Percentiles rank a stretch among this genome's conserved stretches.
Evolutionary conservation across 2,888 invertebrate species (phyloP).

Genomic region (Boloria selene): DNA sequence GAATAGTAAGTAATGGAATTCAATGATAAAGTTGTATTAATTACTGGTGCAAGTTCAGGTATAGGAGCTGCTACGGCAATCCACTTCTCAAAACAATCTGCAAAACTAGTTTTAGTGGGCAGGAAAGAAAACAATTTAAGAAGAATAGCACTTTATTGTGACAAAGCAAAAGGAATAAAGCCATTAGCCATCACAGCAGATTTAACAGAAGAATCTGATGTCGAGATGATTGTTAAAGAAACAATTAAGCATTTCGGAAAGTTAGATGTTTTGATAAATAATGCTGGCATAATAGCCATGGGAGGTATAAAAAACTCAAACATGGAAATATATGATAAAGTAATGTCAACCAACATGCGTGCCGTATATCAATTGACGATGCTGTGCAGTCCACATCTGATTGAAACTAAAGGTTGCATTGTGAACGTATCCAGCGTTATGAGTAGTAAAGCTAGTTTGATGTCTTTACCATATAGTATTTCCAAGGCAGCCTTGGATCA

Average conservation of each 20-base stretch:
- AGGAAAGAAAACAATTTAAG: slow-evolving; percentile 65
- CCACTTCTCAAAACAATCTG: slow-evolving; percentile 85
- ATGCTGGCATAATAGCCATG: slow-evolving; percentile 90
- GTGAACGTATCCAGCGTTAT: slow-evolving; percentile 96
- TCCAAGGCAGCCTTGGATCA: slow-evolving; percentile 97
- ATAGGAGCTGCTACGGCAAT: slow-evolving; percentile 88
- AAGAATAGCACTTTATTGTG: slow-evolving; percentile 72
- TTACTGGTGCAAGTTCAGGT: slow-evolving; percentile 89
- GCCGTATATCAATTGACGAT: slow-evolving; percentile 90
- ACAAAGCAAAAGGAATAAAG: slow-evolving; percentile 79
- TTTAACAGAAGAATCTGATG: slow-evolving; percentile 85
- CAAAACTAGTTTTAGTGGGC: slow-evolving; percentile 84
- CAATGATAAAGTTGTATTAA: slow-evolving; percentile 83
- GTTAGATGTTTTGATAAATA: slow-evolving; percentile 91
- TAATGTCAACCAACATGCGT: slow-evolving; percentile 93
- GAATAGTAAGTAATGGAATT: slow-evolving; percentile 75
- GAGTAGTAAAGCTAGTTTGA: slow-evolving; percentile 85
- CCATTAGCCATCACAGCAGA: slow-evolving; percentile 84
- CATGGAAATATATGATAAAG: slow-evolving; percentile 90
- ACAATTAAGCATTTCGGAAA: slow-evolving; percentile 87
- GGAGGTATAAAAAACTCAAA: slow-evolving; percentile 91
- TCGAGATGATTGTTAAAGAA: slow-evolving; percentile 84
- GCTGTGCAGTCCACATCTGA: slow-evolving; percentile 91
- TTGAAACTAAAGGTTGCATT: slow-evolving; percentile 90
- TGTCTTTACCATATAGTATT: slow-evolving; percentile 92